Base-by-base conservation (phyloP, 2,888 invertebrate genomes). In the Andrena bicolor region DNA sequence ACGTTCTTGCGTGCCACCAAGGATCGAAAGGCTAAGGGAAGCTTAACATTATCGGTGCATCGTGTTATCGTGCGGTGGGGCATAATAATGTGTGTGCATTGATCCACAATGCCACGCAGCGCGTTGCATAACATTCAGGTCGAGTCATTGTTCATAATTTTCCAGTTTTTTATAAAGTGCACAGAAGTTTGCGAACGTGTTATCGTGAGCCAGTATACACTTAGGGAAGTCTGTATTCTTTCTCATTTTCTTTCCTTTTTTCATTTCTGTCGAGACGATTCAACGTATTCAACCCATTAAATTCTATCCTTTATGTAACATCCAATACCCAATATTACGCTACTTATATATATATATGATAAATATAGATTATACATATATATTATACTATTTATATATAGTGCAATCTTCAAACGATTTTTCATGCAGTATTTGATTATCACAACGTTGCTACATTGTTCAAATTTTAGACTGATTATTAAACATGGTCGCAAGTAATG, bases 331-430 rank as follows among this genome's bases (percentile, higher is more conserved):
- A 84, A 80, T 90, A 85, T 85, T 90, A 86, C 78, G 83, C 81
- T 86, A 89, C 85, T 87, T 88, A 85, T 80, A 83, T 80, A 88
- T 80, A 70, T 53, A 66, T 74, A 71, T 77, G 35, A 76, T 71
- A 84, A 81, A 86, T 83, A 83, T 86, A 86, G 84, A 86, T 83
- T 78, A 82, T 87, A 88, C 79, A 88, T 83, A 85, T 85, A 85
- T 87, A 86, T 83, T 80, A 88, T 86, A 87, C 86, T 89, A 91
- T 91, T 91, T 90, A 91, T 90, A 90, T 85, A 90, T 88, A 90
- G 89, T 88, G 90, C 91, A 90, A 90, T 91, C 89, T 87, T 88
- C 82, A 88, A 86, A 79, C 86, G 80, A 90, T 90, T 87, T 88
- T 90, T 88, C 89, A 88, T 86, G 82, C 88, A 86, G 84, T 86